Base-by-base conservation (phyloP, 2,113 vertebrate species). In the Symphodus melops region DNA sequence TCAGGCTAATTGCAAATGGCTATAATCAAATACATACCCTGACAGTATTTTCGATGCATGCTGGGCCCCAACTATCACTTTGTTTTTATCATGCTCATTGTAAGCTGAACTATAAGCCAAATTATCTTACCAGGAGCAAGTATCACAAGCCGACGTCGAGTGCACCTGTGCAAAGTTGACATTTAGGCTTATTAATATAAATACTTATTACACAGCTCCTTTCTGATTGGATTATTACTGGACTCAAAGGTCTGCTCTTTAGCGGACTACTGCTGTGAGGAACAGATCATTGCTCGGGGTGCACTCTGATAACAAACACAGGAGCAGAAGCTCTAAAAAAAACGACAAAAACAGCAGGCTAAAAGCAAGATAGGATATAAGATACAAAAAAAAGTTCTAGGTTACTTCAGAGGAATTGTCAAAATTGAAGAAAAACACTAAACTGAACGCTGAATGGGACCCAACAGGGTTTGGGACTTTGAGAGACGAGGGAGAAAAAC, bases 1-100 rank as follows among this genome's bases (percentile, higher is more conserved):
- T 86, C 63, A 79, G 72, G 68, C 62, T 79, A 83, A 87, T 79
- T 90, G 87, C 79, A 92, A 89, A 87, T 77, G 75, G 83, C 56
- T 82, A 59, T 79, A 80, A 88, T 89, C 75, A 82, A 89, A 90
- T 80, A 76, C 53, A 77, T 75, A 76, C 41, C n/a, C 53, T 54
- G 63, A 58, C 37, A 17, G 56, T 61, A 72, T 80, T 54, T 33
- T 51, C 51, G 83, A 84, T 56, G 13, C 49, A 79, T 0, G 54
- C 49, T 49, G 61, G 59, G 68, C 23, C 41, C 37, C 14, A 60
- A 16, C 68, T 65, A 72, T 42, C 52, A 23, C n/a, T 17, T 8
- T 19, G 21, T 12, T 62, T 72, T 82, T 37, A 77, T 83, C 64
- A 58, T 56, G 65, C 41, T 23, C n/a, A 77, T 74, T 59, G 2